Base-by-base conservation (phyloP, 2,113 vertebrate species). In the Amazona guildingii region DNA sequence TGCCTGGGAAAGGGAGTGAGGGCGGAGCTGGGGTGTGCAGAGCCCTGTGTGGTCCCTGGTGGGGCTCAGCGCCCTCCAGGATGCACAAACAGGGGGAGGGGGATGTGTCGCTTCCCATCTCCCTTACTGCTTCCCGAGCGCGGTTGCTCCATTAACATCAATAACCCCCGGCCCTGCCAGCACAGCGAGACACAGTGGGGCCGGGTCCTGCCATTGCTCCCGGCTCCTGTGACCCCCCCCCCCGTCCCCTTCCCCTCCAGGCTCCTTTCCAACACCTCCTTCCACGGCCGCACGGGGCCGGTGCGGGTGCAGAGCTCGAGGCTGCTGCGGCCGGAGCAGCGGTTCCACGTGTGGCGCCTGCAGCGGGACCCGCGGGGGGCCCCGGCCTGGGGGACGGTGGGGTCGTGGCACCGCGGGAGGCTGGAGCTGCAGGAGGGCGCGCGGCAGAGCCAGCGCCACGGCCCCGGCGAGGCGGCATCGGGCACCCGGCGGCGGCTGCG, bases 371-470 rank as follows among this genome's bases (percentile, higher is more conserved):
- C 97, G 0, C 83, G 95, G 54, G 99, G 99, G 1, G 97, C 98
- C 49, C 99, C 99, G 4, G 97, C 98, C 57, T 99, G 99, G 99
- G 98, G 99, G 84, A 99, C 98, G 0, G 98, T 99, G 94, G 99
- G 98, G 70, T 97, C 97, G 86, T 99, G 99, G 99, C 94, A 55
- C 29, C 97, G 97, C 0, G 98, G 98, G 11, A 92, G 39, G 29
- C 97, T 99, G 96, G 97, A 98, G 70, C 93, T 98, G 35, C 98
- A 98, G 94, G 98, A 98, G 11, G 97, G 97, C 0, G 46, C 94
- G 2, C 97, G 97, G 97, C 97, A 94, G 35, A 97, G 95, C 54
- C 97, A 90, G 16, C 80, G 46, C 20, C 97, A 57, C 73, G 24
- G 93, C 89, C 13, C 87, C 19, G 41, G 94, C 0, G 93, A 97